Conservation (phyloP, 2,113 vertebrate species). For the Melospiza georgiana region DNA sequence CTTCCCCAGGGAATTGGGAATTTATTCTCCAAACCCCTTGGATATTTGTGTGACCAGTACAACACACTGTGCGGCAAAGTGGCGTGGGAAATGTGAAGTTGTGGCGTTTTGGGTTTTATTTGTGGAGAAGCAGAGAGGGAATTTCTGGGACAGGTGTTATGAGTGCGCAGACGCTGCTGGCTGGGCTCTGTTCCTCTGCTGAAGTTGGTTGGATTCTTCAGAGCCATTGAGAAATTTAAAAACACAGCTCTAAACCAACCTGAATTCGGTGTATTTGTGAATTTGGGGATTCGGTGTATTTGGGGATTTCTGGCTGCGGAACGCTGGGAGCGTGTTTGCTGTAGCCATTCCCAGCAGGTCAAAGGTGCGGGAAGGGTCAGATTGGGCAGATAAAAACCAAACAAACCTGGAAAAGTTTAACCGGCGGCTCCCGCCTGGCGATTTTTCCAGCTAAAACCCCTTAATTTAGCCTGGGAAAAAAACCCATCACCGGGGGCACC, state of each 20-base stretch:
- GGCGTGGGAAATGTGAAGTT: accelerated
- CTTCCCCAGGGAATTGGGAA: background rate
- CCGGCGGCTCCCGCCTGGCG: background rate
- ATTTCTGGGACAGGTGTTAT: background rate
- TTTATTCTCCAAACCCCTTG: background rate
- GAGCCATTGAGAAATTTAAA: constrained; percentile 35
- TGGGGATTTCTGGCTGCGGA: background rate
- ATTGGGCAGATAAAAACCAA: accelerated
- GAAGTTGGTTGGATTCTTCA: constrained; percentile 45
- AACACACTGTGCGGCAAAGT: accelerated
- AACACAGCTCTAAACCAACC: constrained; percentile 1
- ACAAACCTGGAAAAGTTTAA: constrained; percentile 44
- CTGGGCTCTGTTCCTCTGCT: background rate
- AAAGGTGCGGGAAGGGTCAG: constrained; percentile 11
- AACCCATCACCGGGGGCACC: background rate
- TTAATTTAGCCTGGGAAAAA: background rate
- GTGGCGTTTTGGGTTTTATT: background rate
- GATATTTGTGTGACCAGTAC: too few relatives aligned
- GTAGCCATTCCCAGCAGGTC: constrained; percentile 9
- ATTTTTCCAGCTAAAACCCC: background rate
- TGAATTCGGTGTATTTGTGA: constrained; percentile 16
- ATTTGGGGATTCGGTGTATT: constrained; percentile 15
- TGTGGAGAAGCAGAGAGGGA: background rate
- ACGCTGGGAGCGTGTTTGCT: background rate
- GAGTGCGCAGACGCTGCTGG: background rate